Base-by-base conservation (phyloP, 1,140 invertebrate species). In the Druon quercuslanigerum region DNA sequence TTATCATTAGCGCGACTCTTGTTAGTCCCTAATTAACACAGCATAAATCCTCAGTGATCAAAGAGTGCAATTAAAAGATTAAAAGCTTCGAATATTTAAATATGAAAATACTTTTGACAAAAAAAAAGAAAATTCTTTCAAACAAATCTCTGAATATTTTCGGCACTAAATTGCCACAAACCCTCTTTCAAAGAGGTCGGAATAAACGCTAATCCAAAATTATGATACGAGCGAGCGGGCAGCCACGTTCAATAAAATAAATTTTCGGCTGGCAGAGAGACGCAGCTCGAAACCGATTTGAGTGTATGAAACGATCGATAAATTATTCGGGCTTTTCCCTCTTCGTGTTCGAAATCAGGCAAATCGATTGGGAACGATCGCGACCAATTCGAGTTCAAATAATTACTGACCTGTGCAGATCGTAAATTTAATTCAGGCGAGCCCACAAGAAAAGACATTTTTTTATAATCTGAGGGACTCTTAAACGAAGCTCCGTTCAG, bases 301-400 rank as follows among this genome's bases (percentile, higher is more conserved):
- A 57, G 20, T 57, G 19, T 57, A 57, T 57, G 25, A 57, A 57
- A 20, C 56, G 56, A 57, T 57, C 56, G 56, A 57, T 57, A 57
- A 57, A 57, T 57, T 25, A 57, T 25, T 13, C 20, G 20, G 56
- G 56, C 19, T 57, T 57, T 57, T n/a, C n/a, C 19, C n/a, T 54
- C 52, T 17, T 54, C 7, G 52, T 6, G 56, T 25, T 57, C 19
- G 56, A 57, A 57, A 57, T 57, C 56, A 57, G 56, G 56, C 56
- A 25, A 57, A 57, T 57, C 56, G 56, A 57, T 57, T 57, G 19
- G 56, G 56, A 57, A 57, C 20, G 56, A 57, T 57, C 56, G 56
- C 3, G 56, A 57, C 56, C 56, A 57, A 57, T 57, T 57, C 6
- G 13, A 57, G 19, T 57, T 57, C 19, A 57, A 57, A 57, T 57